Evolutionary conservation across 2,888 invertebrate species (phyloP).

Genomic region (Cylindroiulus punctatus): DNA sequence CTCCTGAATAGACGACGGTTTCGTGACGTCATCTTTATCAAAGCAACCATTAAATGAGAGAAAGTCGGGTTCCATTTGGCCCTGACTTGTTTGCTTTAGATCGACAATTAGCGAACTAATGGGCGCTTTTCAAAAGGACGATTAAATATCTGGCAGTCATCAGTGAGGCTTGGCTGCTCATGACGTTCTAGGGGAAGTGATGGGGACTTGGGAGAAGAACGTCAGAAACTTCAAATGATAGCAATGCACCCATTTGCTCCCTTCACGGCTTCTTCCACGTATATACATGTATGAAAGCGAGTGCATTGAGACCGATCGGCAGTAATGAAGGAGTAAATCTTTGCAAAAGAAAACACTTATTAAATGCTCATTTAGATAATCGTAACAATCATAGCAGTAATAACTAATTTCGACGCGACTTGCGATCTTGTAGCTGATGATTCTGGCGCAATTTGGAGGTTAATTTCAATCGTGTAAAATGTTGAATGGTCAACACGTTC

Average conservation of each 20-base stretch:
- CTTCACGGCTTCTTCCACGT: not conserved
- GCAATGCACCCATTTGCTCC: not conserved
- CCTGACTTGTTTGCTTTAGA: slow-evolving; percentile 40
- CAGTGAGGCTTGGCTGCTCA: slow-evolving; percentile 45
- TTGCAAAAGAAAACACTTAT: slow-evolving; percentile 40
- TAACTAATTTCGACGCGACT: not conserved
- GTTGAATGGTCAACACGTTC: no score
- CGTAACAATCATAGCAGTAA: slow-evolving; percentile 6
- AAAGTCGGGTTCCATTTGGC: slow-evolving; percentile 34
- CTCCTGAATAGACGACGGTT: not conserved
- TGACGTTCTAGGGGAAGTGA: slow-evolving; percentile 4
- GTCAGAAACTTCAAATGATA: not conserved
- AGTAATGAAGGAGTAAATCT: slow-evolving; percentile 43
- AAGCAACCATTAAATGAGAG: not conserved
- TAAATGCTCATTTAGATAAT: slow-evolving; percentile 35
- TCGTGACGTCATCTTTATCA: slow-evolving; percentile 18
- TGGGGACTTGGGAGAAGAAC: not conserved
- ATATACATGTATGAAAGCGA: not conserved
- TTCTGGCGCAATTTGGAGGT: not conserved
- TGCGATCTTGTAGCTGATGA: not conserved
- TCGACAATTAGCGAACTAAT: slow-evolving; percentile 45
- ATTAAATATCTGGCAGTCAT: slow-evolving; percentile 43
- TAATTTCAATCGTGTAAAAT: no score
- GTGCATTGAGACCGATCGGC: not conserved
- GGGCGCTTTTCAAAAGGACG: slow-evolving; percentile 40